Evolutionary conservation across 2,797 vertebrate species (phyloP).

Genomic region (Lophius americanus): DNA sequence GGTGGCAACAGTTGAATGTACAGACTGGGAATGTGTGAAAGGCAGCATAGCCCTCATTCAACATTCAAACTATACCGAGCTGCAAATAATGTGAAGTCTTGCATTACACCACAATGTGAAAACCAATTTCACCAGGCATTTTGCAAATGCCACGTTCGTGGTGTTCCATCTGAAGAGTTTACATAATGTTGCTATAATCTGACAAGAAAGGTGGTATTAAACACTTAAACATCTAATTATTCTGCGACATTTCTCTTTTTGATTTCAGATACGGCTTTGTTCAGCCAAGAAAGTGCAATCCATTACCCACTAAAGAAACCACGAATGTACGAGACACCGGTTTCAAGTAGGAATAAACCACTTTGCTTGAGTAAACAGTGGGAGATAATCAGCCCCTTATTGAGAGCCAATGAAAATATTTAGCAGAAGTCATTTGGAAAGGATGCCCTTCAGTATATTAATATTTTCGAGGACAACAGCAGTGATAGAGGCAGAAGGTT

Average conservation of each 20-base stretch:
- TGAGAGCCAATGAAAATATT: slow-evolving; percentile 54
- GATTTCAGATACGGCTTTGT: slow-evolving; percentile 28
- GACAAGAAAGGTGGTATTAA: slow-evolving; percentile 39
- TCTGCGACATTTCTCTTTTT: slow-evolving; percentile 35
- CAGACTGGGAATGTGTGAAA: slow-evolving; percentile 35
- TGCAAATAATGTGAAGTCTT: slow-evolving; percentile 32
- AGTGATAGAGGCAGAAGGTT: slow-evolving; percentile 56
- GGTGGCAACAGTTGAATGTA: slow-evolving; percentile 62
- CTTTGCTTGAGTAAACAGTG: slow-evolving; percentile 56
- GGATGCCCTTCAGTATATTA: slow-evolving; percentile 59
- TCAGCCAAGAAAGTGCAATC: slow-evolving; percentile 30
- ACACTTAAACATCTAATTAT: slow-evolving; percentile 25
- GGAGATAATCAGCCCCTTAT: slow-evolving; percentile 58
- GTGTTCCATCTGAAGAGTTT: slow-evolving; percentile 27
- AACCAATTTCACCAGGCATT: slow-evolving; percentile 24
- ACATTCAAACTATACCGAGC: slow-evolving; percentile 31
- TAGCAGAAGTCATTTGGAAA: slow-evolving; percentile 56
- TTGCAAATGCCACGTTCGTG: slow-evolving; percentile 6
- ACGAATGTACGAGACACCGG: slow-evolving; percentile 36
- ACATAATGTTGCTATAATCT: slow-evolving; percentile 32
- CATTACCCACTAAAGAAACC: slow-evolving; percentile 31
- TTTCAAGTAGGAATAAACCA: slow-evolving; percentile 56
- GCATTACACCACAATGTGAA: slow-evolving; percentile 23
- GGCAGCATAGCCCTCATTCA: slow-evolving; percentile 1
- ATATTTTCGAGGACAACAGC: slow-evolving; percentile 49